Conservation (phyloP, 2,888 invertebrate species). For the Dioctria rufipes region DNA sequence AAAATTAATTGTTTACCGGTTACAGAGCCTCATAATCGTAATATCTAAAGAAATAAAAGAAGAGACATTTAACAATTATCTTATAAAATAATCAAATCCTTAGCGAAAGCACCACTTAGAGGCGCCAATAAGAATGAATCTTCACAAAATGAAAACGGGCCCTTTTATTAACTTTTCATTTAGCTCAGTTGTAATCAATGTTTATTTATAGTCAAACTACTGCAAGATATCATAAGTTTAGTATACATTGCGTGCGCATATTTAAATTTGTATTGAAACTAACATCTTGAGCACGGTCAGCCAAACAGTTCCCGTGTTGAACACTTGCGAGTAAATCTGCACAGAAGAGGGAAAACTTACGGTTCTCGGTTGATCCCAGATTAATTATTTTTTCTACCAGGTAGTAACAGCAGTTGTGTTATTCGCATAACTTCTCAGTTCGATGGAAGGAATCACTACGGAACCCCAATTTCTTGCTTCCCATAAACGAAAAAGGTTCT, state of each 20-base stretch:
- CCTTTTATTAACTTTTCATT: slow-evolving; percentile 39
- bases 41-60: too few species aligned
- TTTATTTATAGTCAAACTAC: slow-evolving; percentile 58
- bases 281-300: slow-evolving; percentile 56
- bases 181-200: slow-evolving; percentile 57
- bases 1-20: too few species aligned
- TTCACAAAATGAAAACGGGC: slow-evolving; percentile 31
- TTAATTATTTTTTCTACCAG: slow-evolving; percentile 13
- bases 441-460: not conserved
- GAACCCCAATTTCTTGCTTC: slow-evolving; percentile 17
- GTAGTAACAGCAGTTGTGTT: not conserved
- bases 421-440: slow-evolving; percentile 7
- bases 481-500: slow-evolving; percentile 7
- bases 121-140: not conserved
- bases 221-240: slow-evolving; percentile 57
- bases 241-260: slow-evolving; percentile 60
- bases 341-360: slow-evolving; percentile 52
- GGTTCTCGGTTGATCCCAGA: slow-evolving; percentile 29
- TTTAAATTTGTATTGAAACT: slow-evolving; percentile 58
- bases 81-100: too few species aligned
- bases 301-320: slow-evolving; percentile 6
- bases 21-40: too few species aligned
- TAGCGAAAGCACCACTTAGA: too few species aligned
- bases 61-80: too few species aligned
- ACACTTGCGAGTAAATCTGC: slow-evolving; percentile 48